These are phyloP conservation scores for Ispidina picta DNA, from an alignment of 2,797 vertebrate genomes.

Conservation along the genomic window DNA sequence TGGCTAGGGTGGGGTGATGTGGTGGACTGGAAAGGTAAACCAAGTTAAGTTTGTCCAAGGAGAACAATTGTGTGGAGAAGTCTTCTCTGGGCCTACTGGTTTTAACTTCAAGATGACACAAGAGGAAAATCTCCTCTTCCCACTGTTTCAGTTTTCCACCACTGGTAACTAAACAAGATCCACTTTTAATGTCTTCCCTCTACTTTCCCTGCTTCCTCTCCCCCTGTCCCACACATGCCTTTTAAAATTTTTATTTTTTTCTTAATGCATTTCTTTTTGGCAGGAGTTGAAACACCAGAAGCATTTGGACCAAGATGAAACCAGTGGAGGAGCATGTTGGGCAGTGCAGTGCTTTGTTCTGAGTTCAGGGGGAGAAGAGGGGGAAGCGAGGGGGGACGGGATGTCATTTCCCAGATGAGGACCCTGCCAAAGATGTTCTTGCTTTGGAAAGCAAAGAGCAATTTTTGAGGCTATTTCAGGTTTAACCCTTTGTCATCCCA, in stretches of 20 bases:
- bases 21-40: not conserved
- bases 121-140: constrained; percentile 14
- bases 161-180: constrained; percentile 44
- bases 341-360: constrained; percentile 77
- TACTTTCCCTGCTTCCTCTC: constrained; percentile 28
- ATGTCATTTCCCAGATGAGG: constrained; percentile 56
- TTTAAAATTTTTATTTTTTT: not conserved
- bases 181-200: constrained; percentile 38
- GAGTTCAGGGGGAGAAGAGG: constrained; percentile 41
- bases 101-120: not conserved
- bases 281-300: constrained; percentile 77
- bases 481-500: constrained; percentile 38
- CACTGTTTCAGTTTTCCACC: not conserved
- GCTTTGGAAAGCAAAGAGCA: not conserved
- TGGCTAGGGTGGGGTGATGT: not conserved
- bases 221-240: constrained; percentile 35
- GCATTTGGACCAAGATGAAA: constrained; percentile 81
- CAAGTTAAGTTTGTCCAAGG: not conserved
- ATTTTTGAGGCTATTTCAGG: constrained; percentile 1
- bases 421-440: constrained; percentile 54
- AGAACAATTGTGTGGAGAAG: not conserved
- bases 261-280: constrained; percentile 73
- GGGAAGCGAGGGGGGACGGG: not conserved
- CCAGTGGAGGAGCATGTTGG: constrained; percentile 69
- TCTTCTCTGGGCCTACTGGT: not conserved